phyloP scores from a whole-genome alignment of 2,797 vertebrate genomes.

The Epinephelus coioides region DNA sequence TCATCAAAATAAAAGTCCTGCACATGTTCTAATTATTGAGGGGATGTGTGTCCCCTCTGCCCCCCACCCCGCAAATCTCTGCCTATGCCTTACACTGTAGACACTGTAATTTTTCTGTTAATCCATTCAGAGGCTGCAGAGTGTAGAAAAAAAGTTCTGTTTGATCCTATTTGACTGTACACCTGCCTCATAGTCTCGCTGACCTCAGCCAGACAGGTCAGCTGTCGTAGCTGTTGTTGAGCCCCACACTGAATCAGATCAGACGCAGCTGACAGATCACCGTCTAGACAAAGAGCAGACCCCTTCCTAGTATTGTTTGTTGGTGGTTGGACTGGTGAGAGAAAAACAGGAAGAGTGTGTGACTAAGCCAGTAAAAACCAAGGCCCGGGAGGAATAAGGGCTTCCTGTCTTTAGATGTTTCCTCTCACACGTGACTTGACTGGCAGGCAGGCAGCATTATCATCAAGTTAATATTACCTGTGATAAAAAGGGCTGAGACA shows the following conservation, averaged over 20 bases:
- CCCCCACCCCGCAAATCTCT: too few species aligned
- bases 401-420: conserved; percentile 72
- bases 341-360: conserved; percentile 86
- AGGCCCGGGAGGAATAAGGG: conserved; percentile 48
- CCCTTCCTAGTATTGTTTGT: conserved; percentile 88
- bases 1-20: too few species aligned
- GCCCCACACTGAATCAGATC: conserved; percentile 43
- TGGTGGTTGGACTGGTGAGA: conserved; percentile 67
- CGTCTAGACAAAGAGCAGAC: conserved; percentile 83
- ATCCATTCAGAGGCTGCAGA: neutral
- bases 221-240: conserved; percentile 44
- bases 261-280: conserved; percentile 67
- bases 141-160: neutral
- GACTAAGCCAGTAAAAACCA: conserved; percentile 60
- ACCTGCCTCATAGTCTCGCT: conserved; percentile 5
- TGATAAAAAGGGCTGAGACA: conserved; percentile 16
- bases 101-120: neutral
- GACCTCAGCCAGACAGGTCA: conserved; percentile 58
- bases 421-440: conserved; percentile 41
- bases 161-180: neutral
- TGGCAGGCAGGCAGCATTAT: conserved; percentile 13
- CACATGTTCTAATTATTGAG: too few species aligned
- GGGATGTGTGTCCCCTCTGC: too few species aligned
- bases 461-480: conserved; percentile 17
- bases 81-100: neutral